phyloP scores from a whole-genome alignment of 2,797 vertebrate genomes.

The Odontamblyopus rebecca region DNA sequence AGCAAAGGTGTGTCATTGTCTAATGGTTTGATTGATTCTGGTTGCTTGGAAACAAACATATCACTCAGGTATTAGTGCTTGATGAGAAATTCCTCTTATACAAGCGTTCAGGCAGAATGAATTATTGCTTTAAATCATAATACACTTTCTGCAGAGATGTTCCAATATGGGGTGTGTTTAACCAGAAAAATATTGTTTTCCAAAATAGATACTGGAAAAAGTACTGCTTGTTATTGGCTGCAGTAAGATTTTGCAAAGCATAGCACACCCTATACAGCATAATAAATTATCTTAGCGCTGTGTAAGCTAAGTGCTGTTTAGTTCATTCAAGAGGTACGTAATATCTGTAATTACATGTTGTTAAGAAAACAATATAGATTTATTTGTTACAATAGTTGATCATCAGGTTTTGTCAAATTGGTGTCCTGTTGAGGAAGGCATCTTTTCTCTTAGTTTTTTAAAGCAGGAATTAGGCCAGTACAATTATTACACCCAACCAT shows the following conservation, averaged over 20 bases:
- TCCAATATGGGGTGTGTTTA: background rate
- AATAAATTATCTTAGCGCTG: background rate
- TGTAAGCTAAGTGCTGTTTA: background rate
- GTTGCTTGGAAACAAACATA: slow-evolving; percentile 26
- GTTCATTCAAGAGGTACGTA: background rate
- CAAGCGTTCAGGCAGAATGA: background rate
- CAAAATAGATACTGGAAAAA: background rate
- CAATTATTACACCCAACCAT: too few relatives aligned
- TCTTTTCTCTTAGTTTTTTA: background rate
- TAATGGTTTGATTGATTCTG: slow-evolving; percentile 40
- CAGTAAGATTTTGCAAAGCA: background rate
- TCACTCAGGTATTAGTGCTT: slow-evolving; percentile 10
- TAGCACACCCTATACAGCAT: too few relatives aligned
- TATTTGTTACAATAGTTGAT: background rate
- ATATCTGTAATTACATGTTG: background rate
- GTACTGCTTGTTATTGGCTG: background rate
- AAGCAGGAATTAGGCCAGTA: too few relatives aligned
- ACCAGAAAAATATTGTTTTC: background rate
- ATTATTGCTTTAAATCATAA: background rate
- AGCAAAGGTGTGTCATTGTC: slow-evolving; percentile 34
- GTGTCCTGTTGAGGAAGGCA: too few relatives aligned
- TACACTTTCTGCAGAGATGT: background rate
- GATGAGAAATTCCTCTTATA: slow-evolving; percentile 15
- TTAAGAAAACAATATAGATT: background rate
- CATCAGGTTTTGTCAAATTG: background rate